phyloP scores from a whole-genome alignment of 2,888 invertebrate genomes.

The Dione vanillae region DNA sequence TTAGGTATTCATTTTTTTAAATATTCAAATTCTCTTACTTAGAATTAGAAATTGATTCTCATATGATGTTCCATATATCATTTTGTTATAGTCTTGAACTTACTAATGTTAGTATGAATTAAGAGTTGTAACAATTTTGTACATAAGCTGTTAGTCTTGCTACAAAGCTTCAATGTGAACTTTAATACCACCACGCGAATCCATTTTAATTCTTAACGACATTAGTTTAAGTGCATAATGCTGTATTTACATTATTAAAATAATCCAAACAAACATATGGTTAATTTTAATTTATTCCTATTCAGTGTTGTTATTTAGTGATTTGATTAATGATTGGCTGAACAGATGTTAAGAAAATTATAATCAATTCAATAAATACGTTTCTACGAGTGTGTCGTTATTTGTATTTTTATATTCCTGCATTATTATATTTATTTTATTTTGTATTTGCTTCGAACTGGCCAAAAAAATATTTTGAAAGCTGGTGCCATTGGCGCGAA shows the following conservation, averaged over 20 bases:
- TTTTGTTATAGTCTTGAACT: background rate
- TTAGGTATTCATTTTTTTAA: constrained; percentile 4
- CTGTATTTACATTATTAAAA: constrained; percentile 45
- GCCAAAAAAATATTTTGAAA: too few relatives aligned
- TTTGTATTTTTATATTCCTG: constrained; percentile 36
- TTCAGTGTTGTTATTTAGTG: constrained; percentile 7
- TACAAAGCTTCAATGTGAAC: constrained; percentile 35
- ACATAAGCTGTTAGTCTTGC: constrained; percentile 35
- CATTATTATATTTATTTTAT: constrained; percentile 6
- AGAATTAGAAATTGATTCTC: background rate
- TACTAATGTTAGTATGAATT: constrained; percentile 20
- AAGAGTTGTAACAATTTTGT: constrained; percentile 16
- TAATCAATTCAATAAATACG: constrained; percentile 70
- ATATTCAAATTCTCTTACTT: background rate
- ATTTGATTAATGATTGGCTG: constrained; percentile 48
- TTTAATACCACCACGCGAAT: constrained; percentile 49
- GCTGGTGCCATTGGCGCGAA: too few relatives aligned
- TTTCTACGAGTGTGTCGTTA: constrained; percentile 66
- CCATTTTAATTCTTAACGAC: constrained; percentile 47
- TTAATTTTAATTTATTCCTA: constrained; percentile 40
- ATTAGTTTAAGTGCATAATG: constrained; percentile 54
- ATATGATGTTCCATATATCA: background rate
- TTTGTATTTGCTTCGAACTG: background rate
- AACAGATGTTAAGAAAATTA: constrained; percentile 57
- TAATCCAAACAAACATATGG: constrained; percentile 34